phyloP scores from a whole-genome alignment of 2,113 vertebrate species.

The Protomyctophum bolini region DNA sequence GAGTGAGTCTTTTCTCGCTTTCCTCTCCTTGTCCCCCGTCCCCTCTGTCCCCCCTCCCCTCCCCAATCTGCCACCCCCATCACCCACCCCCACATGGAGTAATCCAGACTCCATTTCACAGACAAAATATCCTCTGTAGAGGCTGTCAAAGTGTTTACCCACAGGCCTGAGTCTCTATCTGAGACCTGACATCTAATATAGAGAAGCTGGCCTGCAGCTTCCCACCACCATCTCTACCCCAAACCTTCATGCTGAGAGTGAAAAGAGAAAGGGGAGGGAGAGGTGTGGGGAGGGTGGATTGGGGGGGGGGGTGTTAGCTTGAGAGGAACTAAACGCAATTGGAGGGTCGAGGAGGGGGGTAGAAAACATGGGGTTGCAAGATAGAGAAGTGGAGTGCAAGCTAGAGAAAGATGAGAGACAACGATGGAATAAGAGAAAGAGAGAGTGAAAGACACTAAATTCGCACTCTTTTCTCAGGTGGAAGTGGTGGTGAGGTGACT shows the following conservation, averaged over 20 bases:
- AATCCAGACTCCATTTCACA: slow-evolving; percentile 77
- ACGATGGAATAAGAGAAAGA: slow-evolving; percentile 1
- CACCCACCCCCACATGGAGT: slow-evolving; percentile 55
- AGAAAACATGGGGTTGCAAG: slow-evolving; percentile 19
- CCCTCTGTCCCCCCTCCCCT: slow-evolving; percentile 16
- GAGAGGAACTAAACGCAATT: not conserved
- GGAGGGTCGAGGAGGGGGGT: slow-evolving; percentile 15
- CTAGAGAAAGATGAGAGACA: not conserved
- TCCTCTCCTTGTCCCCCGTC: slow-evolving; percentile 3
- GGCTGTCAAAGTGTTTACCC: slow-evolving; percentile 81
- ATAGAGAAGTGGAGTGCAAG: not conserved
- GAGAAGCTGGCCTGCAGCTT: slow-evolving; percentile 72
- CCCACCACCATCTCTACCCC: slow-evolving; percentile 50
- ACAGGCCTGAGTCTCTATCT: slow-evolving; percentile 79
- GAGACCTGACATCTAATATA: slow-evolving; percentile 81
- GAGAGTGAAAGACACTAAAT: slow-evolving; percentile 17
- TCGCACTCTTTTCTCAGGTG: slow-evolving; percentile 7
- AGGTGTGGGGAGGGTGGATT: not conserved
- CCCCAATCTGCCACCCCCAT: not conserved
- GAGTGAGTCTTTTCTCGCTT: slow-evolving; percentile 9
- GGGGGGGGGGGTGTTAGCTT: slow-evolving; percentile 16
- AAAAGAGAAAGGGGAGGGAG: slow-evolving; percentile 4
- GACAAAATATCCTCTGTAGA: slow-evolving; percentile 80
- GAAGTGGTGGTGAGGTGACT: slow-evolving; percentile 15
- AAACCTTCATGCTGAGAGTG: slow-evolving; percentile 42